A percentile compares a stretch with the other conserved stretches of the same genome.
Evolutionary conservation across 2,113 vertebrate species (phyloP).

Genomic region (Halcyon senegalensis): DNA sequence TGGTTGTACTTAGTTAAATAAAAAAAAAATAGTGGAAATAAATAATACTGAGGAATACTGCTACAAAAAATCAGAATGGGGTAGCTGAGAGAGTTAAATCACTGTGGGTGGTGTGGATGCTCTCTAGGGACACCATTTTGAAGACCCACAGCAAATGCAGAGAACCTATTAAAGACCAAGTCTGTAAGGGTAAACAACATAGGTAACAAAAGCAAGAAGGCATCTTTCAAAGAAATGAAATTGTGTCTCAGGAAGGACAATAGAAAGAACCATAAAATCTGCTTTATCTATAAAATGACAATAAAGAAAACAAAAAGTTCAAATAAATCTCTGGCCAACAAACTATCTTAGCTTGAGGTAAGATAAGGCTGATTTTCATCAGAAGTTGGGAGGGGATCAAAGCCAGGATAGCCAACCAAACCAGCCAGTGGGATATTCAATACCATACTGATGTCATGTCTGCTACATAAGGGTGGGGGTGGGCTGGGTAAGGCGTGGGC

Average conservation of each 20-base stretch:
- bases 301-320: not conserved
- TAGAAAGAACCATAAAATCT: not conserved
- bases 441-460: no score
- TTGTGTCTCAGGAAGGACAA: not conserved
- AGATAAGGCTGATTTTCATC: no score
- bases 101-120: not conserved
- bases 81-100: not conserved
- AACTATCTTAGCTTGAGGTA: not conserved
- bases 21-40: not conserved
- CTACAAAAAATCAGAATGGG: not conserved
- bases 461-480: no score
- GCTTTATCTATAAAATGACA: not conserved
- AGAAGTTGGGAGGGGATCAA: no score
- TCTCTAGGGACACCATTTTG: not conserved
- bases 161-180: not conserved
- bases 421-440: no score
- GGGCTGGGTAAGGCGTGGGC: no score
- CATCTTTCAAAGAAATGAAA: not conserved
- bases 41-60: not conserved
- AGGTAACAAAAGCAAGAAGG: not conserved
- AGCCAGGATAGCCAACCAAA: no score
- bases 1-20: not conserved
- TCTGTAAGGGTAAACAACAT: not conserved
- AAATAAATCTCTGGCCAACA: constrained; percentile 26
- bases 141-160: not conserved